These are phyloP conservation scores for Malacoraja senta DNA, from an alignment of 2,797 vertebrate species.

Conservation along the genomic window DNA sequence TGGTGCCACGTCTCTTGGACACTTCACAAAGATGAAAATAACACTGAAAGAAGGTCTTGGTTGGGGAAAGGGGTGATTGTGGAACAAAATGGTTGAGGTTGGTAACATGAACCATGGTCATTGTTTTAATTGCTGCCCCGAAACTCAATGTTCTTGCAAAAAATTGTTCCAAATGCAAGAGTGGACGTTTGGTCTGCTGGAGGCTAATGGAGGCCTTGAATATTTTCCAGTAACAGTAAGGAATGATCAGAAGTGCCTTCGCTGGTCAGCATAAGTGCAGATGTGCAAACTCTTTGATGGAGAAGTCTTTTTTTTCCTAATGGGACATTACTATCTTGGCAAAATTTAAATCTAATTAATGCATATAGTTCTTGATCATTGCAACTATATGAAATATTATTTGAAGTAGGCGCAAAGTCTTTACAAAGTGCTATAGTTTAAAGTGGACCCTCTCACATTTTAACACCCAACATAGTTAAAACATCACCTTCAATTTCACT, in stretches of 20 bases:
- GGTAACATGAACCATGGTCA: background rate
- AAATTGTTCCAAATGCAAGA: too few relatives aligned
- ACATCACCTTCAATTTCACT: too few relatives aligned
- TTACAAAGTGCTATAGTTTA: background rate
- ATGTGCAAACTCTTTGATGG: background rate
- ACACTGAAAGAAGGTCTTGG: background rate
- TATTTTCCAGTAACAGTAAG: background rate
- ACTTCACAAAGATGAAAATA: background rate
- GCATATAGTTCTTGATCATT: background rate
- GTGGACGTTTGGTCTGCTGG: too few relatives aligned
- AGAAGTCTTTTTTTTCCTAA: background rate
- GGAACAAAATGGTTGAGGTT: background rate
- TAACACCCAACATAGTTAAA: background rate
- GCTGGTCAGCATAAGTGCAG: too few relatives aligned
- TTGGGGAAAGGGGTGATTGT: too few relatives aligned
- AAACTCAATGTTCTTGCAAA: background rate
- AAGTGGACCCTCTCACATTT: background rate
- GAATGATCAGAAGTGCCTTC: background rate
- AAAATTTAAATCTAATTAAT: background rate
- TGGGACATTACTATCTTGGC: too few relatives aligned
- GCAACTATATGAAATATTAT: background rate
- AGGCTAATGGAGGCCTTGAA: background rate
- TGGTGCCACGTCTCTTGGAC: too few relatives aligned
- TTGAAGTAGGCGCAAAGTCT: background rate
- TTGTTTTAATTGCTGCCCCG: background rate